phyloP scores from a whole-genome alignment of 2,888 invertebrate genomes.

The Heliconius hortense region DNA sequence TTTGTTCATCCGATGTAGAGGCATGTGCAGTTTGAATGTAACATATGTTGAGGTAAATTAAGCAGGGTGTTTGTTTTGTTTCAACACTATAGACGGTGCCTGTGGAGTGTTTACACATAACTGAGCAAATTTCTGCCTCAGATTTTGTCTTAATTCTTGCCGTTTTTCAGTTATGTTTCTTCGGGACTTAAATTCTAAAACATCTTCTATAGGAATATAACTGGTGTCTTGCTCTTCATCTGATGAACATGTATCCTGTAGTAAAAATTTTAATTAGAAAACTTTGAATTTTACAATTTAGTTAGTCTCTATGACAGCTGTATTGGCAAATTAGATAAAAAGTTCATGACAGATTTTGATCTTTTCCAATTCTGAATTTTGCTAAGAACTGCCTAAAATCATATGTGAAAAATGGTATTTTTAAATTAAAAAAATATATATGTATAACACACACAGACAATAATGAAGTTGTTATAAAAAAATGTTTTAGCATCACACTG shows the following conservation, averaged over 20 bases:
- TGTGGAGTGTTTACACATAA: conserved; percentile 84
- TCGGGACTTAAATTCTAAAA: conserved; percentile 92
- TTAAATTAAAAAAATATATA: no score
- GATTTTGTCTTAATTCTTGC: conserved; percentile 89
- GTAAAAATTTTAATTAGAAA: background rate
- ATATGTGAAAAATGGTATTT: no score
- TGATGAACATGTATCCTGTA: conserved; percentile 89
- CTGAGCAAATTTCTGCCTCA: conserved; percentile 91
- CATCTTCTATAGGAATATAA: conserved; percentile 94
- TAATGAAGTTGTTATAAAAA: no score
- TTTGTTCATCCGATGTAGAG: conserved; percentile 19
- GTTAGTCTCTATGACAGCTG: background rate
- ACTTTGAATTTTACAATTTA: background rate
- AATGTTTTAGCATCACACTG: no score
- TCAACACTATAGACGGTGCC: conserved; percentile 45
- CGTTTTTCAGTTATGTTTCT: conserved; percentile 90
- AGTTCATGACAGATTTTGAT: no score
- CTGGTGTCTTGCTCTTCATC: conserved; percentile 89
- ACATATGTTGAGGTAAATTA: conserved; percentile 47
- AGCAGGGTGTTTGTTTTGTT: conserved; percentile 55
- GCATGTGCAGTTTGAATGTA: conserved; percentile 51
- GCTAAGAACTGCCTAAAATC: no score
- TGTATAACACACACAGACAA: no score
- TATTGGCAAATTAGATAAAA: no score
- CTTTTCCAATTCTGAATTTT: no score